A percentile compares a stretch with the other conserved stretches of the same genome.
These are phyloP conservation scores for Pseudomugil tenellus DNA, from an alignment of 2,797 vertebrate species.

Conservation along the genomic window DNA sequence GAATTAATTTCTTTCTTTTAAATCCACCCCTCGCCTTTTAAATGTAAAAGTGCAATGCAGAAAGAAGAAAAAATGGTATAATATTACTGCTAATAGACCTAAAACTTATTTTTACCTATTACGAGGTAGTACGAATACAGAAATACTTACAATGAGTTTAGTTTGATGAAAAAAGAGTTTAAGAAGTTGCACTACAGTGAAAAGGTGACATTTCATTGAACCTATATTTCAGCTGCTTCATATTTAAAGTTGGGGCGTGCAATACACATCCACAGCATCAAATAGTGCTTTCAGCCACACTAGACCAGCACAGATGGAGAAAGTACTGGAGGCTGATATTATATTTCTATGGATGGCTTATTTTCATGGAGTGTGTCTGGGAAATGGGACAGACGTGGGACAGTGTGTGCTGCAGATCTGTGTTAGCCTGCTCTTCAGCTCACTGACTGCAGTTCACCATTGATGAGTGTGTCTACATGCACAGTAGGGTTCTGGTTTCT, in stretches of 20 bases:
- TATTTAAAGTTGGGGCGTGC: background rate
- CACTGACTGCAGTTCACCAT: background rate
- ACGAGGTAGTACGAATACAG: background rate
- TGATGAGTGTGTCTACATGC: background rate
- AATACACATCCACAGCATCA: slow-evolving; percentile 5
- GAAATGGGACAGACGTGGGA: background rate
- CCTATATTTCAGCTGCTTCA: background rate
- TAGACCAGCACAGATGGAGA: background rate
- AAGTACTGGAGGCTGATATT: background rate
- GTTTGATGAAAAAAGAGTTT: background rate
- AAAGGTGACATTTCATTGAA: background rate
- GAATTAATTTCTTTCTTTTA: background rate
- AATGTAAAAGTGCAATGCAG: slow-evolving; percentile 13
- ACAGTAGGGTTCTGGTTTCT: background rate
- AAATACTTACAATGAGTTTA: too few relatives aligned
- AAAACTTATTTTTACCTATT: background rate
- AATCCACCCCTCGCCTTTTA: background rate
- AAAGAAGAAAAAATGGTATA: background rate
- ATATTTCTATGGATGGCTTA: background rate
- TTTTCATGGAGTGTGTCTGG: background rate
- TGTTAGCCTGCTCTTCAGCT: slow-evolving; percentile 5
- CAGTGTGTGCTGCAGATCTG: slow-evolving; percentile 16
- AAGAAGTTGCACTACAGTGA: background rate
- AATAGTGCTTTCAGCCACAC: background rate
- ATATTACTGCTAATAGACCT: background rate